These are phyloP conservation scores for Eubasilissa splendida DNA, from an alignment of 2,888 invertebrate genomes.

Conservation along the genomic window DNA sequence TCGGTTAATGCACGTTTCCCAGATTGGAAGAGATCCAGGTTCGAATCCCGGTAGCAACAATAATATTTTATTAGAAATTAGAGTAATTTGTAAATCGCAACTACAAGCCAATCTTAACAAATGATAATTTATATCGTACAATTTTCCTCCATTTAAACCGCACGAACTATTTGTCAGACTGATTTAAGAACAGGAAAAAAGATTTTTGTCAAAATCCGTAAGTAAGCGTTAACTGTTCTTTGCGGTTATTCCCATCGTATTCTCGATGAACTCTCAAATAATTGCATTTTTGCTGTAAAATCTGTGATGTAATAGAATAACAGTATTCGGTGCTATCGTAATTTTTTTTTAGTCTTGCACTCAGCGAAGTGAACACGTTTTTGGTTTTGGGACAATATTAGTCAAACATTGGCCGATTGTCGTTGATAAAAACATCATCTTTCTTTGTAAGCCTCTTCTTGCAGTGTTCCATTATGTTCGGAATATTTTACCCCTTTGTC, in stretches of 20 bases:
- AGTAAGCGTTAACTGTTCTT: constrained; percentile 24
- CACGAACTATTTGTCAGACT: neutral
- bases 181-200: neutral
- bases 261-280: neutral
- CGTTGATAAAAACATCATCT: constrained; percentile 21
- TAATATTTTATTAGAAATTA: too few species aligned
- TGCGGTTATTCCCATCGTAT: constrained; percentile 25
- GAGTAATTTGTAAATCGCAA: too few species aligned
- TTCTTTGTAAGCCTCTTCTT: constrained; percentile 19
- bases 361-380: constrained; percentile 12
- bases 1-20: too few species aligned
- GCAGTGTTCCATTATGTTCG: neutral
- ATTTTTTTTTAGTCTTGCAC: neutral
- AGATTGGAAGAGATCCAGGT: too few species aligned
- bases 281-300: too few species aligned
- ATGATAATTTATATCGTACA: neutral
- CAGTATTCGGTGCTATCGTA: constrained; percentile 13
- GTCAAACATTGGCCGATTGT: constrained; percentile 8
- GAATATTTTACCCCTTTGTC: constrained; percentile 12
- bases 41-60: too few species aligned
- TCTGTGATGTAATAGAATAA: constrained; percentile 3
- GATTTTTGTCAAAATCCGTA: constrained; percentile 13
- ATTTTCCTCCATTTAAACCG: neutral
- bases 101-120: too few species aligned
- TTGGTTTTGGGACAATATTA: constrained; percentile 13